A percentile compares a stretch with the other conserved stretches of the same genome.
Conservation (phyloP, 2,113 vertebrate genomes). For the Chaenogobius annularis region DNA sequence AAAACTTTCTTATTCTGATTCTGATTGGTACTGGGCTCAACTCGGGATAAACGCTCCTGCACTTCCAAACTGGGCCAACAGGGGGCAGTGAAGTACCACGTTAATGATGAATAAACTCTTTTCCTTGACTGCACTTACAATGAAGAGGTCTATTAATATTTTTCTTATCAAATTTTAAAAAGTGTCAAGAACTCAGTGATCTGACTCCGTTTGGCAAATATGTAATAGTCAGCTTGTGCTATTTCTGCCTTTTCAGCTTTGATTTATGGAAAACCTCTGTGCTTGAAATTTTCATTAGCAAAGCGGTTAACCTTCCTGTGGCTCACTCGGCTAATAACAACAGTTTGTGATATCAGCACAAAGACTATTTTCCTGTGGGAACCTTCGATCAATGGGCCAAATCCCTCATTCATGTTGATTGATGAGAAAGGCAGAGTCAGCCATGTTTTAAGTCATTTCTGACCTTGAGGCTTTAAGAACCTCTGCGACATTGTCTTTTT, state of each 20-base stretch:
- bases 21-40: background rate
- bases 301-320: conserved; percentile 3
- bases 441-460: conserved; percentile 20
- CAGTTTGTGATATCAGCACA: conserved; percentile 35
- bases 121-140: background rate
- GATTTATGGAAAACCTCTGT: background rate
- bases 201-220: background rate
- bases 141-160: conserved; percentile 12
- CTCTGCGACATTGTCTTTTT: background rate
- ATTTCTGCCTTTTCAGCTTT: background rate
- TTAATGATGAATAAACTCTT: background rate
- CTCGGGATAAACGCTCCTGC: conserved; percentile 4
- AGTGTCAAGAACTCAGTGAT: background rate
- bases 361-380: conserved; percentile 32
- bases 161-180: conserved; percentile 19
- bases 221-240: background rate
- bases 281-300: background rate
- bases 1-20: no score
- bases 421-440: conserved; percentile 43
- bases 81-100: conserved; percentile 27
- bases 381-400: conserved; percentile 46
- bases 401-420: conserved; percentile 52
- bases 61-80: background rate
- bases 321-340: conserved; percentile 20
- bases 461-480: background rate